Base-by-base conservation (phyloP, 92 coral and sea anemone species). In the Palythoa caribaeorum region DNA sequence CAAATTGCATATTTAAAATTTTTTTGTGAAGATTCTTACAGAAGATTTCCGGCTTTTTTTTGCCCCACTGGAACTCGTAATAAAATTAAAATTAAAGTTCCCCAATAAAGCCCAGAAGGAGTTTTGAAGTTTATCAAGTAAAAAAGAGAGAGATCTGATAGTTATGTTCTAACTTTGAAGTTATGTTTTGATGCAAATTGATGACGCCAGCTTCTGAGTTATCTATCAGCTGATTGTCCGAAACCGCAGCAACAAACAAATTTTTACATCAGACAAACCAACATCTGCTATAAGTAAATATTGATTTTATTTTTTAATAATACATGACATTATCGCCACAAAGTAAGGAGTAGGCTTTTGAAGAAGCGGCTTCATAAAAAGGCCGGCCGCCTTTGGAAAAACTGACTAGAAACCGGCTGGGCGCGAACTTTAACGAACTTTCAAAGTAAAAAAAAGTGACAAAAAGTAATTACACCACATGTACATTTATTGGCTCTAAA, bases 271-370 rank as follows among this genome's bases (percentile, higher is more conserved):
- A 6, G 63, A 35, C 86, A 47, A 63, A 21, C 75, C 86, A 40
- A 39, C 76, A 81, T 81, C 74, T 81, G 86, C 38, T 20, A 39
- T 81, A 66, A 81, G 86, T 81, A 81, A 81, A 81, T 81, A 81
- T 81, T 81, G 86, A 81, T 63, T 81, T 81, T 81, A 38, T 19
- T 79, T 71, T 81, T 81, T 44, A 81, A 81, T 81, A 81, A 81
- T 47, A 47, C 86, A 81, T 81, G 48, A 17, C 73, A 35, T 65
- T 63, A 51, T 20, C n/a, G 75, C 86, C 86, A 47, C 60, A 81
- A 81, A 38, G 47, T 19, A 21, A 54, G 75, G 15, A 38, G 75
- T 6, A 5, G 75, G 39, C 10, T 70, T 63, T 9, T 59, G 65
- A 59, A 59, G 38, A 81, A 48, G 21, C 53, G 9, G 53, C 53